Conservation (phyloP, 2,888 invertebrate species). For the Nephrotoma appendiculata region DNA sequence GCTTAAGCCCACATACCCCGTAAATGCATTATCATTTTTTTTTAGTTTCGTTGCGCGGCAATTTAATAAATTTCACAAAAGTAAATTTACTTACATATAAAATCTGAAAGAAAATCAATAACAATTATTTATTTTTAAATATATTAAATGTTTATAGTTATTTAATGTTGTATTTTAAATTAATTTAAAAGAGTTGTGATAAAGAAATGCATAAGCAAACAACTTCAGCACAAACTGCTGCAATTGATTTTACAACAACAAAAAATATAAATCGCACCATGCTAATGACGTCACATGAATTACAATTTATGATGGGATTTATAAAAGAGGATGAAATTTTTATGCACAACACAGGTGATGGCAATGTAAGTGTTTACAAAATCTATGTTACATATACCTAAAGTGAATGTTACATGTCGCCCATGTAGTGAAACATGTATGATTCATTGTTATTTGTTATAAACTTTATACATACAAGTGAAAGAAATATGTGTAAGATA, state of each 20-base stretch:
- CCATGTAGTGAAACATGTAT: not conserved
- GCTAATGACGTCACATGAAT: slow-evolving; percentile 15
- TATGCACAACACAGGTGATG: slow-evolving; percentile 8
- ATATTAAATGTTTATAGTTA: not conserved
- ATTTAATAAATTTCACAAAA: not conserved
- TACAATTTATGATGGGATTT: slow-evolving; percentile 16
- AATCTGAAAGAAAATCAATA: not conserved
- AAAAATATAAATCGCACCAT: slow-evolving; percentile 7
- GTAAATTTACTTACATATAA: not conserved
- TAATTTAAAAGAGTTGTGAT: not conserved
- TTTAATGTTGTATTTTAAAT: not conserved
- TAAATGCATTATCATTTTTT: not conserved
- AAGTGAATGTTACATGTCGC: not conserved
- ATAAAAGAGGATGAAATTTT: slow-evolving; percentile 17
- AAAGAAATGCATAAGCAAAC: not conserved
- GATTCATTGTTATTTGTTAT: not conserved
- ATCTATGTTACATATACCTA: not conserved
- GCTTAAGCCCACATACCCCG: not conserved
- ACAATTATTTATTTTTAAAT: not conserved
- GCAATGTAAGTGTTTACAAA: slow-evolving; percentile 10
- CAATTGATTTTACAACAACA: not conserved
- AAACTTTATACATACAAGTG: not conserved
- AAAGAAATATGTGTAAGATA: not conserved
- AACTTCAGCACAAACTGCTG: not conserved
- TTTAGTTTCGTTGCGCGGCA: not conserved